A percentile compares a stretch with the other conserved stretches of the same genome.
Evolutionary conservation across 2,888 invertebrate genomes (phyloP).

Genomic region (Cloeon dipterum): DNA sequence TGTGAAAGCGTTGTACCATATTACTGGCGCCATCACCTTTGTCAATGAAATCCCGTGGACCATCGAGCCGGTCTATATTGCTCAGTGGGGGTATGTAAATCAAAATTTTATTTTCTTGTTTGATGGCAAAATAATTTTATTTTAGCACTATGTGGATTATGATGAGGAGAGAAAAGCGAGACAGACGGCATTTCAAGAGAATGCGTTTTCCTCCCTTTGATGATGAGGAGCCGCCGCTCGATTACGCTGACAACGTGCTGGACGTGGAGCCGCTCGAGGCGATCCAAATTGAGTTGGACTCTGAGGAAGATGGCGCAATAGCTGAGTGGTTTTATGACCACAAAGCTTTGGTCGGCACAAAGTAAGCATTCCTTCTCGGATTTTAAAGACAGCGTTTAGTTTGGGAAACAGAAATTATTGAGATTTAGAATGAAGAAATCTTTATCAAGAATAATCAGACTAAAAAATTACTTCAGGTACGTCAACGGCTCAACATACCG

Average conservation of each 20-base stretch:
- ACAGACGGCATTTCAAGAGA: conserved; percentile 93
- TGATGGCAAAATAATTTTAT: neutral
- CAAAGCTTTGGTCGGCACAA: conserved; percentile 80
- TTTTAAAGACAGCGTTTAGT: too few relatives aligned
- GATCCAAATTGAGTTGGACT: conserved; percentile 92
- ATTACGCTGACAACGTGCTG: conserved; percentile 96
- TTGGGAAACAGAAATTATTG: too few relatives aligned
- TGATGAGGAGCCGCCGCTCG: conserved; percentile 97
- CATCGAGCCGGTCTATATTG: conserved; percentile 95
- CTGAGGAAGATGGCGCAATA: conserved; percentile 79
- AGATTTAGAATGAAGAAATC: neutral
- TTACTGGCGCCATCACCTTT: conserved; percentile 98
- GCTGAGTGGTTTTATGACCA: conserved; percentile 98
- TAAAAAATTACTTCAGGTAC: conserved; percentile 23
- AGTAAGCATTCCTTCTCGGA: too few relatives aligned
- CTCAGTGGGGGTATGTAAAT: conserved; percentile 79
- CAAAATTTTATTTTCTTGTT: conserved; percentile 2
- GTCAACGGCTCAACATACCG: conserved; percentile 96
- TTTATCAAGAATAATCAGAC: neutral
- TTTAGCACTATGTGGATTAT: conserved; percentile 97
- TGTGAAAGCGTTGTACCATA: conserved; percentile 92
- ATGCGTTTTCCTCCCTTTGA: conserved; percentile 99
- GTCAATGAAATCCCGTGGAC: conserved; percentile 99
- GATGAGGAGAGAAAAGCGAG: conserved; percentile 98
- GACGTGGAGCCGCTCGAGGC: conserved; percentile 98